A percentile compares a stretch with the other conserved stretches of the same genome.
These are phyloP conservation scores for Mystacornis crossleyi DNA, from an alignment of 2,113 vertebrate species.

Conservation along the genomic window DNA sequence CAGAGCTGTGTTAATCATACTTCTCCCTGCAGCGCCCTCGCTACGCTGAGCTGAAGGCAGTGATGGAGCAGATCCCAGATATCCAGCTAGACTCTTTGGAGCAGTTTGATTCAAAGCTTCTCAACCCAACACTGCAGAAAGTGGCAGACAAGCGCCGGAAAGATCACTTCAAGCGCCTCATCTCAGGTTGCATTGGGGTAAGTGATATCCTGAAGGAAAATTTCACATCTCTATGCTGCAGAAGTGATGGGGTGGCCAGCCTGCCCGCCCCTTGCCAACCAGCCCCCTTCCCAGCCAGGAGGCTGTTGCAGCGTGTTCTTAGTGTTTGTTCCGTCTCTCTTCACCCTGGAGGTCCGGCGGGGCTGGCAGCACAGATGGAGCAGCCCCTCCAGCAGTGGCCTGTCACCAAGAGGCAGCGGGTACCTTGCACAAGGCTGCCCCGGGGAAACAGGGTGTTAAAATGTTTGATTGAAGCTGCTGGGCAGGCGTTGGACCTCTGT, in stretches of 20 bases:
- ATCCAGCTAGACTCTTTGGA: conserved; percentile 88
- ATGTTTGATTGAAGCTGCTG: not conserved
- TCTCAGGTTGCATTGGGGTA: conserved; percentile 94
- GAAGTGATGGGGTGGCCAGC: not conserved
- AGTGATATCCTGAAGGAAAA: not conserved
- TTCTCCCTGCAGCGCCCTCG: conserved; percentile 82
- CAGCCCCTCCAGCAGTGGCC: not conserved
- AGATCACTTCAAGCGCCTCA: conserved; percentile 94
- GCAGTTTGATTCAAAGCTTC: conserved; percentile 88
- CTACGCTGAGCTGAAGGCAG: conserved; percentile 84
- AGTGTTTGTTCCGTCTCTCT: not conserved
- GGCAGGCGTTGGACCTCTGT: not conserved
- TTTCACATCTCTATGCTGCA: not conserved
- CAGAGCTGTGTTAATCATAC: not conserved
- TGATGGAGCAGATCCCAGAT: conserved; percentile 94
- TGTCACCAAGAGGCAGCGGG: not conserved
- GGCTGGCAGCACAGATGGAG: not conserved
- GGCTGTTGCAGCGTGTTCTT: not conserved
- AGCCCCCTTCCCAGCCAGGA: not conserved
- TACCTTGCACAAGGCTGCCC: not conserved
- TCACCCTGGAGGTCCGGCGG: not conserved
- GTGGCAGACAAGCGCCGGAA: conserved; percentile 89
- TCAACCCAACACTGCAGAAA: conserved; percentile 84
- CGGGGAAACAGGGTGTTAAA: accelerated
- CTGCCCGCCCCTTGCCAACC: not conserved